A percentile compares a stretch with the other conserved stretches of the same genome.
These are phyloP conservation scores for Huso huso DNA, from an alignment of 2,797 vertebrate species.

Conservation along the genomic window DNA sequence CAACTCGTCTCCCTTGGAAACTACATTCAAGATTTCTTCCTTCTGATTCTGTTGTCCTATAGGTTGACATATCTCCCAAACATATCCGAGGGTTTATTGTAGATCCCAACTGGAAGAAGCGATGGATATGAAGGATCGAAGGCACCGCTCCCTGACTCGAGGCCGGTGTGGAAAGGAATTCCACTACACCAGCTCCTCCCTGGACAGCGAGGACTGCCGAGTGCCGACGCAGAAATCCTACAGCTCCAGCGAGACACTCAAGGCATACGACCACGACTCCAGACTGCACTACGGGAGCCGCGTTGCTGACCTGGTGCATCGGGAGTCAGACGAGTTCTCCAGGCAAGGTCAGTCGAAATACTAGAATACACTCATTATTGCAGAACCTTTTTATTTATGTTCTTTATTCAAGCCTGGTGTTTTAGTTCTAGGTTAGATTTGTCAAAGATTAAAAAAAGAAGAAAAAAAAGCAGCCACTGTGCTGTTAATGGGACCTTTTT, in stretches of 20 bases:
- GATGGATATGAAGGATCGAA: constrained; percentile 91
- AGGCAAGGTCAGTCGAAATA: constrained; percentile 73
- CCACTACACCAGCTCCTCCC: constrained; percentile 82
- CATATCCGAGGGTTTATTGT: constrained; percentile 1
- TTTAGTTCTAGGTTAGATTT: no score
- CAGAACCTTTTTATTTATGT: no score
- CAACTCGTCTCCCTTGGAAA: no score
- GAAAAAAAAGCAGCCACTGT: no score
- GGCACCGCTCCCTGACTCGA: constrained; percentile 84
- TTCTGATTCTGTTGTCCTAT: no score
- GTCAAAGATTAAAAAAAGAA: no score
- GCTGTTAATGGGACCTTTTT: no score
- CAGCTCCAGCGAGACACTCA: constrained; percentile 94
- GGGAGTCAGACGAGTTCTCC: constrained; percentile 87
- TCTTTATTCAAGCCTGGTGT: no score
- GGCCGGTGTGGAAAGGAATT: constrained; percentile 81
- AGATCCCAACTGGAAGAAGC: constrained; percentile 4
- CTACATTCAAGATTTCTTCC: no score
- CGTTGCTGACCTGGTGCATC: constrained; percentile 86
- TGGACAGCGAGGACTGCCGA: constrained; percentile 84
- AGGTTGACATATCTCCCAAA: no score
- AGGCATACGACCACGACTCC: constrained; percentile 91
- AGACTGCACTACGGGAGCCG: constrained; percentile 88
- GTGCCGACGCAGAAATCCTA: constrained; percentile 97
- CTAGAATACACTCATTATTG: no score